phyloP scores from a whole-genome alignment of 2,113 vertebrate genomes.

The Gadus macrocephalus region DNA sequence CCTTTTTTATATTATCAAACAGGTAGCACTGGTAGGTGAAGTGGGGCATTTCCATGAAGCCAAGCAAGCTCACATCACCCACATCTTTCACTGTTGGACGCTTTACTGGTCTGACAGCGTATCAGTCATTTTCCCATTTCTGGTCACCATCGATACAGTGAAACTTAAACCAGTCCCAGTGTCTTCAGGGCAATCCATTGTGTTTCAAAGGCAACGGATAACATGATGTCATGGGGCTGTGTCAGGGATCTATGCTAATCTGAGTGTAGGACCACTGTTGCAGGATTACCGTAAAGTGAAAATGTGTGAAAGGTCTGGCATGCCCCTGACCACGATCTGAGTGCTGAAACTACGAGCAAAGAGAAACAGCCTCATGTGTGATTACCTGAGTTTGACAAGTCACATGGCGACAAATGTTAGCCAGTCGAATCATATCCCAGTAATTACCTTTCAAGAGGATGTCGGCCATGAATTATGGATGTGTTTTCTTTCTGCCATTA shows the following conservation, averaged over 20 bases:
- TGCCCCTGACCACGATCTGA: too few relatives aligned
- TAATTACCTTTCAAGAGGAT: conserved; percentile 45
- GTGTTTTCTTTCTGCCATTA: conserved; percentile 32
- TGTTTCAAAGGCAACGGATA: conserved; percentile 64
- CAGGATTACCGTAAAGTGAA: not conserved
- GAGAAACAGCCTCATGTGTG: not conserved
- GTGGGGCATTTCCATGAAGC: conserved; percentile 20
- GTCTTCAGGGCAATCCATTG: conserved; percentile 58
- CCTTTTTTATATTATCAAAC: not conserved
- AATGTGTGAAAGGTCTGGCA: conserved; percentile 12
- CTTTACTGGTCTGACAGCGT: conserved; percentile 48
- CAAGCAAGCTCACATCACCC: conserved; percentile 18
- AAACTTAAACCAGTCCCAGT: conserved; percentile 64
- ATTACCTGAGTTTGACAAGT: conserved; percentile 12
- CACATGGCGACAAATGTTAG: not conserved
- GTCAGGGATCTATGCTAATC: conserved; percentile 66
- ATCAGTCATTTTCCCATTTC: conserved; percentile 44
- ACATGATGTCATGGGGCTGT: conserved; percentile 60
- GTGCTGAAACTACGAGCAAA: too few relatives aligned
- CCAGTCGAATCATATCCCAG: conserved; percentile 9
- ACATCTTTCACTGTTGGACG: conserved; percentile 46
- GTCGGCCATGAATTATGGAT: conserved; percentile 34
- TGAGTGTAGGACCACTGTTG: conserved; percentile 30
- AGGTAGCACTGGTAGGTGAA: not conserved
- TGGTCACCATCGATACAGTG: conserved; percentile 52